Evolutionary conservation across 1,140 invertebrate species (phyloP).

Genomic region (Planococcus citri): DNA sequence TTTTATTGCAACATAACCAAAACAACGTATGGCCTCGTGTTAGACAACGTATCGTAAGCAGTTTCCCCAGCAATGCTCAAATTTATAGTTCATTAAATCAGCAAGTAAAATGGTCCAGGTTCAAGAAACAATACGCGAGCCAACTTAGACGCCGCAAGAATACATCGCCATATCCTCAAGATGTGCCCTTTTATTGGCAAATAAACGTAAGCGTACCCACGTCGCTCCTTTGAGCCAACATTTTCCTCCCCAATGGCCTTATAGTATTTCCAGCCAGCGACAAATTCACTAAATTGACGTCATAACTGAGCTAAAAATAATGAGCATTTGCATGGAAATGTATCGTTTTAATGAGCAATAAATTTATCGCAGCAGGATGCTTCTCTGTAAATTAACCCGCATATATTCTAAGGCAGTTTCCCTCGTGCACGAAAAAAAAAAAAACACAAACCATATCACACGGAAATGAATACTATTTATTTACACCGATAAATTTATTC

Average conservation of each 20-base stretch:
- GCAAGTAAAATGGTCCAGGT: constrained; percentile 38
- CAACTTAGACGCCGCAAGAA: constrained; percentile 36
- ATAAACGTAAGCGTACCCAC: background rate
- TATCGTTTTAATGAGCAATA: too few relatives aligned
- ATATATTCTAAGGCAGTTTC: background rate
- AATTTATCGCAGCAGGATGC: too few relatives aligned
- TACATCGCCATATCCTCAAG: constrained; percentile 42
- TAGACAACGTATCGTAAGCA: constrained; percentile 43
- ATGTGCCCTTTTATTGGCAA: constrained; percentile 42
- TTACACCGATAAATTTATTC: constrained; percentile 15
- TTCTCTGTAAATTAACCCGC: background rate
- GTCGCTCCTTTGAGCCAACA: background rate
- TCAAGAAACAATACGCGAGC: constrained; percentile 38
- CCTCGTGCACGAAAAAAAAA: background rate
- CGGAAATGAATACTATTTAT: constrained; percentile 11
- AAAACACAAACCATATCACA: background rate
- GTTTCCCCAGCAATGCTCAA: constrained; percentile 39
- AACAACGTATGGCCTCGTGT: constrained; percentile 50
- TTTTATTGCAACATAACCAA: constrained; percentile 44
- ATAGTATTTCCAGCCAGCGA: background rate
- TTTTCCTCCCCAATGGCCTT: background rate
- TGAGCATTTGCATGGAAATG: background rate
- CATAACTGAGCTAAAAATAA: background rate
- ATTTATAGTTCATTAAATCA: constrained; percentile 12
- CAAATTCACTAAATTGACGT: background rate